These are phyloP conservation scores for Dilophus febrilis DNA, from an alignment of 2,888 invertebrate species.

Conservation along the genomic window DNA sequence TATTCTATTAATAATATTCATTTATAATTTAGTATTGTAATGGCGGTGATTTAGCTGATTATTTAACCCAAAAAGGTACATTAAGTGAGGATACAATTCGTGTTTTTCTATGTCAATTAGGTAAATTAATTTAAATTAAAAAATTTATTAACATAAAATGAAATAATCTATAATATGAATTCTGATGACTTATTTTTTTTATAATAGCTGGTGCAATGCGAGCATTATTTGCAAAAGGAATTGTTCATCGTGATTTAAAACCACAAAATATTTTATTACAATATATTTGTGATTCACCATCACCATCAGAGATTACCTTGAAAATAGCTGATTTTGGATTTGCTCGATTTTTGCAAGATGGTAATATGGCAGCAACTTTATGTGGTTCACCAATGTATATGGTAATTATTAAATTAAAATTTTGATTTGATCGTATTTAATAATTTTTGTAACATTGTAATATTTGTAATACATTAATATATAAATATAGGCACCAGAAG, in stretches of 20 bases:
- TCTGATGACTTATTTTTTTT: too few relatives aligned
- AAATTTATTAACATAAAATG: too few relatives aligned
- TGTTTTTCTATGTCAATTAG: conserved; percentile 83
- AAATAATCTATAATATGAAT: too few relatives aligned
- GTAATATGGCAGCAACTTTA: conserved; percentile 97
- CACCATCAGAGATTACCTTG: conserved; percentile 66
- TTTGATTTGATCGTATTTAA: neutral
- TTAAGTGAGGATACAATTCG: conserved; percentile 95
- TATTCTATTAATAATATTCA: conserved; percentile 13
- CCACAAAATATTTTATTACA: conserved; percentile 97
- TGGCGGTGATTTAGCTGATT: conserved; percentile 97
- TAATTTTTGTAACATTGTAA: conserved; percentile 1
- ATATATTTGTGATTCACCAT: conserved; percentile 42
- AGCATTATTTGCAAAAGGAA: conserved; percentile 91
- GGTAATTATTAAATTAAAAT: conserved; percentile 42
- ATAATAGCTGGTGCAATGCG: conserved; percentile 85
- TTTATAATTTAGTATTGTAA: conserved; percentile 76
- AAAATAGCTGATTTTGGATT: conserved; percentile 99
- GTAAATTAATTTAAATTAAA: conserved; percentile 32
- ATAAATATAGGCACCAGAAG: conserved; percentile 67
- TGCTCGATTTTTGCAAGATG: conserved; percentile 94
- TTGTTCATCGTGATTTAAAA: conserved; percentile 97
- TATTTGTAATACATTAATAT: neutral
- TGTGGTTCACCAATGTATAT: conserved; percentile 99
- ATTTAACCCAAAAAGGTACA: conserved; percentile 81